Percentiles rank a stretch among this genome's conserved stretches.
phyloP scores from a whole-genome alignment of 1,140 invertebrate species.

The Papilio machaon region DNA sequence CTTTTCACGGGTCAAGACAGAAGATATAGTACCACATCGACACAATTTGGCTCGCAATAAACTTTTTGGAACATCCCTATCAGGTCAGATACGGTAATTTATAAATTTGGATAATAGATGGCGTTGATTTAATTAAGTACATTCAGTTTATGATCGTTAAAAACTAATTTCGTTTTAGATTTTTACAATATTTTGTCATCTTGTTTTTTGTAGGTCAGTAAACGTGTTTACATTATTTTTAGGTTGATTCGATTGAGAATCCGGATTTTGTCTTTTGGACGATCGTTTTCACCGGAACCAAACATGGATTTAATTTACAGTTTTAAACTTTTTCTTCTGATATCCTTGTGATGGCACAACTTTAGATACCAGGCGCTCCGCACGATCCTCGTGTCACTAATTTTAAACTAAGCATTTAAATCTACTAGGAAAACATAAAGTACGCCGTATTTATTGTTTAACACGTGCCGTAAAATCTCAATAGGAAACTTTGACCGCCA shows the following conservation, averaged over 20 bases:
- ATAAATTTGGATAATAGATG: slow-evolving; percentile 25
- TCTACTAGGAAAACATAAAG: slow-evolving; percentile 5
- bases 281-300: not conserved
- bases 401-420: slow-evolving; percentile 4
- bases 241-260: not conserved
- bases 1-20: not conserved
- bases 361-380: not conserved
- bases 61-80: slow-evolving; percentile 31
- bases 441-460: slow-evolving; percentile 7
- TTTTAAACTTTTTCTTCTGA: not conserved
- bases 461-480: slow-evolving; percentile 18
- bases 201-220: not conserved
- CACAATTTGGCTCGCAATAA: slow-evolving; percentile 19
- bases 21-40: slow-evolving; percentile 30
- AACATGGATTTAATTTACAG: not conserved
- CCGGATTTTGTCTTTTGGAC: not conserved
- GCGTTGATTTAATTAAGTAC: not conserved
- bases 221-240: not conserved
- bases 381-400: not conserved
- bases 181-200: not conserved
- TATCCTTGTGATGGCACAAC: not conserved
- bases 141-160: not conserved
- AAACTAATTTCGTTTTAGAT: slow-evolving; percentile 7
- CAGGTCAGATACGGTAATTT: slow-evolving; percentile 8
- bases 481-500: slow-evolving; percentile 19